Base-by-base conservation (phyloP, 1,140 invertebrate species). In the Phocides pigmalion region DNA sequence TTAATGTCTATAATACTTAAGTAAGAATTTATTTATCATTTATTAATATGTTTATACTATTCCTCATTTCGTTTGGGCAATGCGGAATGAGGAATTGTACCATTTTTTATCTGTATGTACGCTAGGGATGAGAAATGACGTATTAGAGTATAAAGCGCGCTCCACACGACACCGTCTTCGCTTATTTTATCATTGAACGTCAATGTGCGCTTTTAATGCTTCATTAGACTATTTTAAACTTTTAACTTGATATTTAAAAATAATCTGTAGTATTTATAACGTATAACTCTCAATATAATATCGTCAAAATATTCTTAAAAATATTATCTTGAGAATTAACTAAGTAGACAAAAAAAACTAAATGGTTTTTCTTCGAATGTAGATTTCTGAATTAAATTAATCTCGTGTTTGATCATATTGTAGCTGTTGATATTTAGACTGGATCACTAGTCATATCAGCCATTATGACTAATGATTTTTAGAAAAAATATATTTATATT, bases 31-130 rank as follows among this genome's bases (percentile, higher is more conserved):
- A 28, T 66, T 44, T 50, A 50, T 19, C 9, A 12, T n/a, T 35
- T 46, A 59, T 64, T 62, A 42, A 22, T 22, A 22, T 22, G 5
- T 53, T 67, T 56, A 9, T 73, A 81, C 73, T 69, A 84, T 87
- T 87, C 86, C 62, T 89, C 83, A 83, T 79, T 91, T 79, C 84
- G 89, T 82, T 72, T 83, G 89, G 89, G 89, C 89, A 91, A 91
- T 91, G 81, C 89, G 87, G 89, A 91, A 70, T 88, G 85, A 89
- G 81, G 89, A 89, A 87, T 85, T 76, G 81, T 83, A 73, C 37
- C 20, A 9, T 64, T 35, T 41, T 50, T 62, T 37, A 19, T 41
- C 25, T 59, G 17, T 17, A 37, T 58, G 19, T 22, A 58, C 44
- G 42, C 65, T 22, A 44, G 19, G 4, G 22, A 65, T 67, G 39